A percentile compares a stretch with the other conserved stretches of the same genome.
These are phyloP conservation scores for Acanthurus leucopareius DNA, from an alignment of 2,797 vertebrate species.

Conservation along the genomic window DNA sequence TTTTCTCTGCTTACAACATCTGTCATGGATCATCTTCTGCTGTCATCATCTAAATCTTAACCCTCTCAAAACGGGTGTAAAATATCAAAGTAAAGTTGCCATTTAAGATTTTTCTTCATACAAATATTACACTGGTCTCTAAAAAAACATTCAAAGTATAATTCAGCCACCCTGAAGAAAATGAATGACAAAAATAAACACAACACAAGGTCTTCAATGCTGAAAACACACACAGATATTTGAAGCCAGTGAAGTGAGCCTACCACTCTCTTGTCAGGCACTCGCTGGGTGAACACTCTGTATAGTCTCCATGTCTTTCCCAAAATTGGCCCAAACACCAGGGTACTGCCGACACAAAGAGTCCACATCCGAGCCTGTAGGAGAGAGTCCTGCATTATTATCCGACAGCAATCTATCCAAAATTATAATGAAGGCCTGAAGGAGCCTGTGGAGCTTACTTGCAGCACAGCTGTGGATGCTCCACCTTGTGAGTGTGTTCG, in stretches of 20 bases:
- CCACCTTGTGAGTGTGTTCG: conserved; percentile 68
- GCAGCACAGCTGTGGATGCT: conserved; percentile 86
- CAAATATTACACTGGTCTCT: neutral
- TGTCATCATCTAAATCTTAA: neutral
- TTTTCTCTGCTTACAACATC: neutral
- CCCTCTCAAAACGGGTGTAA: too few relatives aligned
- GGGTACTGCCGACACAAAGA: conserved; percentile 92
- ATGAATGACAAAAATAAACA: neutral
- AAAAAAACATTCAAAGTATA: neutral
- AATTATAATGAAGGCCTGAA: neutral
- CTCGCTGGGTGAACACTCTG: conserved; percentile 94
- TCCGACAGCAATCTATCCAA: neutral
- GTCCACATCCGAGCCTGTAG: conserved; percentile 91
- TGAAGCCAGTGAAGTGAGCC: conserved; percentile 54
- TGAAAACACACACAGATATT: neutral
- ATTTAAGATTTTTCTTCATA: neutral
- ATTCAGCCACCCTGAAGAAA: neutral
- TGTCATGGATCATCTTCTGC: neutral
- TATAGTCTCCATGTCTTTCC: conserved; percentile 98
- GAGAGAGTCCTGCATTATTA: neutral
- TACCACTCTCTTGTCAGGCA: conserved; percentile 97
- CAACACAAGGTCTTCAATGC: neutral
- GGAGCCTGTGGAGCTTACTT: conserved; percentile 81
- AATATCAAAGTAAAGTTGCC: too few relatives aligned
- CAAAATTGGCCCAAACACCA: conserved; percentile 94